Percentiles rank a stretch among this genome's conserved stretches.
Conservation (phyloP, 1,140 invertebrate genomes). For the Cydia fagiglandana region DNA sequence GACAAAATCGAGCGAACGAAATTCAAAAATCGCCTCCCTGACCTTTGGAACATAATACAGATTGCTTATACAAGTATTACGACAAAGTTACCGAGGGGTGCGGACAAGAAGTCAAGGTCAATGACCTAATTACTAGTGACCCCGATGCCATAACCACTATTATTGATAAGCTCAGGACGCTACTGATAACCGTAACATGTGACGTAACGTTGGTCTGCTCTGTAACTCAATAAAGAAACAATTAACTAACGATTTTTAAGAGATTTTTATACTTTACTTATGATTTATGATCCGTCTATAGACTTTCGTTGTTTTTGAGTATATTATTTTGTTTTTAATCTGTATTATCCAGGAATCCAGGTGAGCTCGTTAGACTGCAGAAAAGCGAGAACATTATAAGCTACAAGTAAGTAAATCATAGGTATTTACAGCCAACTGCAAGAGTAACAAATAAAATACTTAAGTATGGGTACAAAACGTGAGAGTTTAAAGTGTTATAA, state of each 20-base stretch:
- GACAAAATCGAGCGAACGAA: no score
- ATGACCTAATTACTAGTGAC: not conserved
- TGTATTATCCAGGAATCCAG: not conserved
- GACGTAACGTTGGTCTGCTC: not conserved
- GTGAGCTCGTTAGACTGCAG: slow-evolving; percentile 3
- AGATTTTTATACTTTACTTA: not conserved
- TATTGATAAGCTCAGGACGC: not conserved
- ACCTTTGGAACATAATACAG: no score
- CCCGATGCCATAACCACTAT: not conserved
- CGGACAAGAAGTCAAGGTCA: not conserved
- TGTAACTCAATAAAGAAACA: not conserved
- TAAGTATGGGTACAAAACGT: no score
- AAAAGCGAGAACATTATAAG: not conserved
- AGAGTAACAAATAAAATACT: not conserved
- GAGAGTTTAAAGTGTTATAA: no score
- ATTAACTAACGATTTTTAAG: not conserved
- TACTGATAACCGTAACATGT: not conserved
- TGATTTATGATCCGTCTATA: no score
- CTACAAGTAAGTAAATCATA: slow-evolving; percentile 5
- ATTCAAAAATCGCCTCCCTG: no score
- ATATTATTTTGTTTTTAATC: no score
- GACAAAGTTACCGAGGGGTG: no score
- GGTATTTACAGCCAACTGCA: not conserved
- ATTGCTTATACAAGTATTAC: no score
- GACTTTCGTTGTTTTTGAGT: no score